These are phyloP conservation scores for Neodiprion fabricii DNA, from an alignment of 1,140 invertebrate genomes.

Conservation along the genomic window DNA sequence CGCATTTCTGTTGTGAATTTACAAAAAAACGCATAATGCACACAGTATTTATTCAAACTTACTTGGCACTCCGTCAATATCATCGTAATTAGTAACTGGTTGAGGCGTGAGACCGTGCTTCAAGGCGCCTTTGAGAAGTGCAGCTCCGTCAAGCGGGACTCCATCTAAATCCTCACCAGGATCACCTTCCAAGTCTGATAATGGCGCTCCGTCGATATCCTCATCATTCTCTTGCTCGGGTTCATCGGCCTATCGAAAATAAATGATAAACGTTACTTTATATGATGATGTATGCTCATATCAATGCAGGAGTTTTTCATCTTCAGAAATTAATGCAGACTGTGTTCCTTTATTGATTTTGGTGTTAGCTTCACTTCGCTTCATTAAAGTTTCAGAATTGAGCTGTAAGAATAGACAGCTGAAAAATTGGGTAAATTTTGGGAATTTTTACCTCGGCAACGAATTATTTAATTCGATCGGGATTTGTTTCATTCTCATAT, in stretches of 20 bases:
- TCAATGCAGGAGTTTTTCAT: too few relatives aligned
- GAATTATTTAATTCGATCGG: too few relatives aligned
- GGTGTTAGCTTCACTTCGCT: too few relatives aligned
- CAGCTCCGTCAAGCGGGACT: conserved; percentile 83
- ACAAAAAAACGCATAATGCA: conserved; percentile 17
- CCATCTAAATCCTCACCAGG: conserved; percentile 75
- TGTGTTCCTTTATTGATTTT: too few relatives aligned
- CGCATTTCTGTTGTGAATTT: neutral
- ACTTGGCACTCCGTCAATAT: conserved; percentile 81
- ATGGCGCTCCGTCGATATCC: conserved; percentile 73
- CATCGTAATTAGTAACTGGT: conserved; percentile 62
- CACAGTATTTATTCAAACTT: conserved; percentile 35
- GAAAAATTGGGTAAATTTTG: too few relatives aligned
- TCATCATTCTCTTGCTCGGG: conserved; percentile 59
- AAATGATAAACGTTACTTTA: too few relatives aligned
- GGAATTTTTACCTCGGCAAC: too few relatives aligned
- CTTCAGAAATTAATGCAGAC: too few relatives aligned
- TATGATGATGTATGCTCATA: too few relatives aligned
- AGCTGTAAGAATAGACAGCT: too few relatives aligned
- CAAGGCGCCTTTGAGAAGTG: conserved; percentile 74
- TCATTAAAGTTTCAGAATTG: too few relatives aligned
- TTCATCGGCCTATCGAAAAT: conserved; percentile 45
- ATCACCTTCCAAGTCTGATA: conserved; percentile 70
- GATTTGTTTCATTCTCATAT: too few relatives aligned
- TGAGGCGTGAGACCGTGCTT: conserved; percentile 62